phyloP scores from a whole-genome alignment of 2,888 invertebrate genomes.

The Protodeltote pygarga region DNA sequence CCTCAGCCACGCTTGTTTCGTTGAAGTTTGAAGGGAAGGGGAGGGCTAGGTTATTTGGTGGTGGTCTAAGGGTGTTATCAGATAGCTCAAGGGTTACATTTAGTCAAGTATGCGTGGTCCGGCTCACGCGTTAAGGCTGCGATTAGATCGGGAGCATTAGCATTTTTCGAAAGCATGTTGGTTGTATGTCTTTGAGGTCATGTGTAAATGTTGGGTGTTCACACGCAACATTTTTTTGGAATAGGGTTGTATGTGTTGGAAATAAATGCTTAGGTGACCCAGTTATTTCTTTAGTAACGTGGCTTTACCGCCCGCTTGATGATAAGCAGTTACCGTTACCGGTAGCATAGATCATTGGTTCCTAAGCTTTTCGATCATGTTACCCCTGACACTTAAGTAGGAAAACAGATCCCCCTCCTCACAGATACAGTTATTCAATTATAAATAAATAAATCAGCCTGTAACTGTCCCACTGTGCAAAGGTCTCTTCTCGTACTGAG shows the following conservation, averaged over 20 bases:
- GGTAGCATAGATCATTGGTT: too few species aligned
- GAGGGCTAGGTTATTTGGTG: slow-evolving; percentile 58
- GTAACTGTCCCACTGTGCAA: too few species aligned
- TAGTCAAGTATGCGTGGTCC: slow-evolving; percentile 80
- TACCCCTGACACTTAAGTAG: too few species aligned
- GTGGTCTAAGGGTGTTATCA: slow-evolving; percentile 72
- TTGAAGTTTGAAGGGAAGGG: slow-evolving; percentile 7
- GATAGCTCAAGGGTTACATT: slow-evolving; percentile 84
- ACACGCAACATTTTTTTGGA: slow-evolving; percentile 68
- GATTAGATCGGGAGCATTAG: slow-evolving; percentile 81
- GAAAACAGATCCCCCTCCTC: too few species aligned
- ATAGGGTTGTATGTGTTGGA: slow-evolving; percentile 20
- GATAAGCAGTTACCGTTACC: too few species aligned
- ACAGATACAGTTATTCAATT: too few species aligned
- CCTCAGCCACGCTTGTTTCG: not conserved
- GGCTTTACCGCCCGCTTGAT: too few species aligned
- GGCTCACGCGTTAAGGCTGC: slow-evolving; percentile 75
- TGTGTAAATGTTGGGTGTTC: slow-evolving; percentile 68
- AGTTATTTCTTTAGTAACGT: not conserved
- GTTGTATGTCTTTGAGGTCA: slow-evolving; percentile 79
- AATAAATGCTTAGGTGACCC: slow-evolving; percentile 11
- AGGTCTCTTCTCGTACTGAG: too few species aligned
- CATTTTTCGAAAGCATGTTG: slow-evolving; percentile 77
- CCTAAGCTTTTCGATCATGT: too few species aligned
- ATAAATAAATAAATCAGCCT: too few species aligned